These are phyloP conservation scores for Calycopis cecrops DNA, from an alignment of 1,140 invertebrate species.

Conservation along the genomic window DNA sequence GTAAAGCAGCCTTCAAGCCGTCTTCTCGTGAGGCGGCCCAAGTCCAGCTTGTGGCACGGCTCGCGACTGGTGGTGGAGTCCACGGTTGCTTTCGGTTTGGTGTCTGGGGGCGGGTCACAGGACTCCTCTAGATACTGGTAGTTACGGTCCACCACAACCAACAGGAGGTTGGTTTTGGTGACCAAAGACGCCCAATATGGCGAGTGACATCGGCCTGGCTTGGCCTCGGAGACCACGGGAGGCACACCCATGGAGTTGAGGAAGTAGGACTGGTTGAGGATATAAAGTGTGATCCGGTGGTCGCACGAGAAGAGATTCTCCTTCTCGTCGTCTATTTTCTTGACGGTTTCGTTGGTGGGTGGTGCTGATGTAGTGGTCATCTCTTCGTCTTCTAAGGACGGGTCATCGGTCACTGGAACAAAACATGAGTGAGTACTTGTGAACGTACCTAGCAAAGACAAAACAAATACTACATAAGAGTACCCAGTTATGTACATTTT, in stretches of 20 bases:
- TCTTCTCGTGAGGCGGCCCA: slow-evolving; percentile 80
- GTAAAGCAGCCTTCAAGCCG: slow-evolving; percentile 84
- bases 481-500: too few species aligned
- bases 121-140: slow-evolving; percentile 38
- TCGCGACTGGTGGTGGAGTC: slow-evolving; percentile 64
- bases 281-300: slow-evolving; percentile 79
- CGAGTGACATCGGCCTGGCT: slow-evolving; percentile 41
- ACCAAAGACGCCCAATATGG: slow-evolving; percentile 82
- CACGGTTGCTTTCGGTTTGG: slow-evolving; percentile 54
- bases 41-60: slow-evolving; percentile 84
- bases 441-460: too few species aligned
- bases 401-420: slow-evolving; percentile 25
- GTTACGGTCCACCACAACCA: slow-evolving; percentile 83
- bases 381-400: slow-evolving; percentile 18
- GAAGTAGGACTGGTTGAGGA: slow-evolving; percentile 79
- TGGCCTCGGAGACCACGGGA: slow-evolving; percentile 43
- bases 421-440: too few species aligned
- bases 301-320: slow-evolving; percentile 77
- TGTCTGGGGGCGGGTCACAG: slow-evolving; percentile 51
- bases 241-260: slow-evolving; percentile 65
- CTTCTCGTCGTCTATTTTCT: slow-evolving; percentile 59
- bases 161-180: slow-evolving; percentile 83
- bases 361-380: slow-evolving; percentile 37
- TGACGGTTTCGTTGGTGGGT: slow-evolving; percentile 42
- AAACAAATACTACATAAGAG: too few species aligned